These are phyloP conservation scores for Ictalurus furcatus DNA, from an alignment of 2,113 vertebrate species.

Conservation along the genomic window DNA sequence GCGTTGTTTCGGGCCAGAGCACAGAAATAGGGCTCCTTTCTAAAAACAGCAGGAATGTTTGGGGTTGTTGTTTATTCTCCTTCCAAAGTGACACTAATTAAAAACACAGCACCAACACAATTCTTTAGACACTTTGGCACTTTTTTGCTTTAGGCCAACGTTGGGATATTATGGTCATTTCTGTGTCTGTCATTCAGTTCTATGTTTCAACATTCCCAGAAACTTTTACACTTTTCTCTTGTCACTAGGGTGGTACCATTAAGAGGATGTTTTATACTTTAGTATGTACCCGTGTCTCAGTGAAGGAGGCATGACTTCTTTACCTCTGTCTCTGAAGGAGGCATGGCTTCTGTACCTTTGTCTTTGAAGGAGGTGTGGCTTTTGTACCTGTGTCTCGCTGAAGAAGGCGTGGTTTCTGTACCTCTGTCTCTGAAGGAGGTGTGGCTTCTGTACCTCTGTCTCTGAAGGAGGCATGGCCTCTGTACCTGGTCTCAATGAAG, in stretches of 20 bases:
- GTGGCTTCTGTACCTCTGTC: not conserved
- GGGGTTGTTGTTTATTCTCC: slow-evolving; percentile 16
- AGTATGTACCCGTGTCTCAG: no score
- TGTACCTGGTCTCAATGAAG: not conserved
- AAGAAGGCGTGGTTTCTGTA: not conserved
- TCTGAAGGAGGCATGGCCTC: not conserved
- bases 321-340: not conserved
- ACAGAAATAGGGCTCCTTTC: slow-evolving; percentile 16
- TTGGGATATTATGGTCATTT: not conserved
- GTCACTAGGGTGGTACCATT: not conserved
- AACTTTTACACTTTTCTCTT: not conserved
- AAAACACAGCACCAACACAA: slow-evolving; percentile 24
- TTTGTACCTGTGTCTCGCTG: not conserved
- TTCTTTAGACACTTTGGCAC: not conserved
- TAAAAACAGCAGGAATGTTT: slow-evolving; percentile 16
- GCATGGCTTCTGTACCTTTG: not conserved
- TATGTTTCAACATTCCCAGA: not conserved
- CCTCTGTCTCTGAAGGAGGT: not conserved
- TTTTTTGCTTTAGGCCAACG: not conserved
- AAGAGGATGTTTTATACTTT: not conserved
- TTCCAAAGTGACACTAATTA: slow-evolving; percentile 21
- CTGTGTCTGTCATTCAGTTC: not conserved
- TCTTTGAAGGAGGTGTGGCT: not conserved
- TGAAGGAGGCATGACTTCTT: not conserved
- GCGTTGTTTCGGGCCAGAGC: slow-evolving; percentile 19